Evolutionary conservation across 2,888 invertebrate genomes (phyloP), one percentile per base, ranked within the genome.

Genomic region (Tetheella fluctuosa): DNA sequence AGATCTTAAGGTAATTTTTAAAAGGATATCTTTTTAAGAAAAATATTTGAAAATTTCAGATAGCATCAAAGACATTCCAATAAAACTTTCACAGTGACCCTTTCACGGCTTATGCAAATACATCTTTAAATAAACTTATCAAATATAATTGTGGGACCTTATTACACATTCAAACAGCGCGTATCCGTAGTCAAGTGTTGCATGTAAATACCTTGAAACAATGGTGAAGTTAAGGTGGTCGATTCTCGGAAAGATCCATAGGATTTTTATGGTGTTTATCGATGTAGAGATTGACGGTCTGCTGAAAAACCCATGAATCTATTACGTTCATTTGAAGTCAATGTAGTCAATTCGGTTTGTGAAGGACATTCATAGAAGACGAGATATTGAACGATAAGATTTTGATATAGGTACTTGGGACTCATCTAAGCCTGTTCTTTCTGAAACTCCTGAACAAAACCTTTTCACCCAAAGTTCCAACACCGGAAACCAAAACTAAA

Each of bases 81-180:
- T 69, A 68, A 64, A 80, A 84, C 86, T 89, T 88, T 88, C 86
- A 81, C 81, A 79, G 69, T 79, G 82, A 80, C 79, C 86, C 86
- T 90, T 90, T 88, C 86, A 86, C 85, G 80, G 85, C 74, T 73
- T 88, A 91, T 91, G 90, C 87, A 86, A 91, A 91, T 90, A 83
- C 71, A 68, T 77, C 81, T 88, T 83, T 87, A 90, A 89, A 91
- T 90, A 89, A 88, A 91, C 89, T 90, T 90, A 90, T 91, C 88
- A 91, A 91, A 91, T 91, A 91, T 91, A 90, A 91, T 90, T 92
- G 92, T 92, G 92, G 86, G 92, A 92, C 84, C 90, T 73, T 89
- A 91, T 91, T 92, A 89, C 73, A 82, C 79, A 93, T 93, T 91
- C 92, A 85, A 79, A 65, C 70, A 79, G 74, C 88, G 91, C 84